Percentiles rank a stretch among this genome's conserved stretches.
phyloP scores from a whole-genome alignment of 2,888 invertebrate species.

The Gryllus longicercus region DNA sequence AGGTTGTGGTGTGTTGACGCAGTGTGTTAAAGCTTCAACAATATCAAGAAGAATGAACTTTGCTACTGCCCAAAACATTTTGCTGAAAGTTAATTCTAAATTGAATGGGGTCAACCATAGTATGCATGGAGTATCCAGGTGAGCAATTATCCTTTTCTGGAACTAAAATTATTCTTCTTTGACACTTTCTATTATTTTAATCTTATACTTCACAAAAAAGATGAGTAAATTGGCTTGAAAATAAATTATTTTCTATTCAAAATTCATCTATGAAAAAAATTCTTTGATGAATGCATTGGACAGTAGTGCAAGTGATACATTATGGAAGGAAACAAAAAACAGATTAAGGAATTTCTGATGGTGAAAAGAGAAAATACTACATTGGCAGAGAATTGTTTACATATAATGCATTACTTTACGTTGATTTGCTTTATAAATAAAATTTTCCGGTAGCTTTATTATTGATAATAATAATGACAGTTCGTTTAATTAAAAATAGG shows the following conservation, averaged over 20 bases:
- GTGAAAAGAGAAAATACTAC: no score
- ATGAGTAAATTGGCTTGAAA: background rate
- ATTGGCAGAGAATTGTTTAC: no score
- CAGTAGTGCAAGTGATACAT: no score
- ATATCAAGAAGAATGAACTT: constrained; percentile 26
- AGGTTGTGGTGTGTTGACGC: constrained; percentile 34
- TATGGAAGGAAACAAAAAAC: no score
- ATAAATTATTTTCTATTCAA: background rate
- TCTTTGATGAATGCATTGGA: background rate
- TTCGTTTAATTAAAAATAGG: no score
- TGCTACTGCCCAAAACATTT: constrained; percentile 33
- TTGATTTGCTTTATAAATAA: no score
- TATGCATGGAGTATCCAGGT: constrained; percentile 12
- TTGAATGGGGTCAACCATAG: constrained; percentile 76
- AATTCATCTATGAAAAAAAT: background rate
- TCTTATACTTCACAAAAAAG: no score
- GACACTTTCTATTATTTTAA: no score
- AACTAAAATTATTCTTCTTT: background rate
- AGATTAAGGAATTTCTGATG: no score
- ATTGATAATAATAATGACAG: no score
- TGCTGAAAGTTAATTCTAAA: constrained; percentile 54
- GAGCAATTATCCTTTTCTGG: background rate
- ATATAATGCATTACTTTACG: no score
- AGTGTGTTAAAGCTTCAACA: constrained; percentile 33
- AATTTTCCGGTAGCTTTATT: no score